Evolutionary conservation across 2,797 vertebrate species (phyloP), one percentile per base, ranked within the genome.

Genomic region (Melanotaenia boesemani): DNA sequence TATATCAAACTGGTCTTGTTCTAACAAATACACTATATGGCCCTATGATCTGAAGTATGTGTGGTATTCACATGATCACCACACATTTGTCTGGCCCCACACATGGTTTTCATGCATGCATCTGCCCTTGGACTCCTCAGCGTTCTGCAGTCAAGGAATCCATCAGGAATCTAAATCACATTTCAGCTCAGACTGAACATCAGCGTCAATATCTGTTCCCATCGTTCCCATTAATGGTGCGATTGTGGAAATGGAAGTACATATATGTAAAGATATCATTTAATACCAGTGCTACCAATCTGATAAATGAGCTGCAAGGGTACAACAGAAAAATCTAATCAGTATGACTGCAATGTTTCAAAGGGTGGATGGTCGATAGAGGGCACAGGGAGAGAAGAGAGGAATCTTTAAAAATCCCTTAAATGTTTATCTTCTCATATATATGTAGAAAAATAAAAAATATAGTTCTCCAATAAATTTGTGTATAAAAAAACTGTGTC

Each of bases 281-380:
- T 11, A 24, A 75, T 74, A 62, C 55, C 28, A 7, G 28, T 56
- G 28, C 52, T 67, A 58, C 36, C 6, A 18, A 63, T 69, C 12
- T 70, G 76, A 75, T 67, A 68, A 72, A 72, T 48, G 59, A 66
- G 44, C 65, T 22, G 72, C 36, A 77, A 63, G 24, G 44, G 8
- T 15, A 66, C 37, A 58, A 58, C 44, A 66, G 58, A 30, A 41
- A 55, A 76, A 62, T 72, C 16, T 67, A 66, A 65, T 70, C 22
- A 62, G 44, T 57, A n/a, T 39, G n/a, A 39, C 50, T 41, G 32
- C 26, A 37, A 41, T 61, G 57, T 62, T 65, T 37, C 50, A 59
- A 44, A 56, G 37, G 32, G 15, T 44, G 36, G 61, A n/a, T 70
- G 39, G 58, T 68, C 5, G 5, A 67, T 60, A 52, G 55, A 70